Percentiles rank a stretch among this genome's conserved stretches.
phyloP scores from a whole-genome alignment of 2,888 invertebrate genomes.

The Ephialtes manifestator region DNA sequence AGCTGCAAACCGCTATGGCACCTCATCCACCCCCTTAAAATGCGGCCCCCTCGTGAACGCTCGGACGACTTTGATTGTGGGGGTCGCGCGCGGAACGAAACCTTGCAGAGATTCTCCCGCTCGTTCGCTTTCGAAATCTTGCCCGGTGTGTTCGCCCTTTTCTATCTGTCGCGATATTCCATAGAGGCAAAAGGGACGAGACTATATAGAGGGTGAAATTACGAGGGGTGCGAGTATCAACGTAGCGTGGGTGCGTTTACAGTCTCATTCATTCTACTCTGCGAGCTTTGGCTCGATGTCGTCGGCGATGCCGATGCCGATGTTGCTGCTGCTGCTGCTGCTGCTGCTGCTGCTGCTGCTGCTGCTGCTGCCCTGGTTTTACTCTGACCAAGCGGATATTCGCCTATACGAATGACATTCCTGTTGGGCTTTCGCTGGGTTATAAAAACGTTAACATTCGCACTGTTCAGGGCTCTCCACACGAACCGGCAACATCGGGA shows the following conservation, averaged over 20 bases:
- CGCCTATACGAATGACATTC: constrained; percentile 15
- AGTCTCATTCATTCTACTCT: constrained; percentile 62
- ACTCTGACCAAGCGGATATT: constrained; percentile 18
- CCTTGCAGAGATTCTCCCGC: background rate
- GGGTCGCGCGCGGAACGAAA: background rate
- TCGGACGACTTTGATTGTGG: constrained; percentile 8
- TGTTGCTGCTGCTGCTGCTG: too few relatives aligned
- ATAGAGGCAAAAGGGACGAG: constrained; percentile 16
- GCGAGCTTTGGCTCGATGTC: background rate
- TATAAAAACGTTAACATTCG: constrained; percentile 62
- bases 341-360: too few relatives aligned
- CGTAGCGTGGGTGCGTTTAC: constrained; percentile 59
- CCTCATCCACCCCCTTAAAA: background rate
- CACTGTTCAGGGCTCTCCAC: background rate
- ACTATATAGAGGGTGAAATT: constrained; percentile 34
- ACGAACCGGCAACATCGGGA: constrained; percentile 7
- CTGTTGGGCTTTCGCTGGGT: constrained; percentile 29
- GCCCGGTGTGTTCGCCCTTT: background rate
- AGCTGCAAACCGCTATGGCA: constrained; percentile 25
- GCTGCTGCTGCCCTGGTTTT: constrained; percentile 21
- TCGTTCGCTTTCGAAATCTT: constrained; percentile 26
- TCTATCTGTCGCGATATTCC: constrained; percentile 26
- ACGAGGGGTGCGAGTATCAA: constrained; percentile 29
- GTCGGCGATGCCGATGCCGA: too few relatives aligned
- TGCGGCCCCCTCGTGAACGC: constrained; percentile 19